Percentiles rank a stretch among this genome's conserved stretches.
Conservation (phyloP, 2,113 vertebrate species). For the Podilymbus podiceps region DNA sequence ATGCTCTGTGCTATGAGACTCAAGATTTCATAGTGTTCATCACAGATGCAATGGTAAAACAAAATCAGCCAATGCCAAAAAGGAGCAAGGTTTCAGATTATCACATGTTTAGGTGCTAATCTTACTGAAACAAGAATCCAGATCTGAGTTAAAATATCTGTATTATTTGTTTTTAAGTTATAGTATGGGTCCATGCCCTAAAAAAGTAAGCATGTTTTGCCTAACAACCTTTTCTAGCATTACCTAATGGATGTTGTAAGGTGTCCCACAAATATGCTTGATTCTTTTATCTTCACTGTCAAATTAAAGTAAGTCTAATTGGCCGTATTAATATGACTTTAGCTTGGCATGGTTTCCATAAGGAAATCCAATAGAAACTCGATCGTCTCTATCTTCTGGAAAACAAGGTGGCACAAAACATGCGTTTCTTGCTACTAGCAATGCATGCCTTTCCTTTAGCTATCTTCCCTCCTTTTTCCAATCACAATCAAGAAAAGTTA, state of each 20-base stretch:
- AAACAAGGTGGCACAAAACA: not conserved
- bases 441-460: not conserved
- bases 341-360: not conserved
- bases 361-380: not conserved
- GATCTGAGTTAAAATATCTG: not conserved
- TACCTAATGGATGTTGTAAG: not conserved
- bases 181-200: not conserved
- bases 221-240: not conserved
- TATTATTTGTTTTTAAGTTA: fast-evolving
- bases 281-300: not conserved
- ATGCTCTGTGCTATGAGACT: fast-evolving
- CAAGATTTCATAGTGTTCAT: not conserved
- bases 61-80: not conserved
- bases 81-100: not conserved
- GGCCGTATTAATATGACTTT: not conserved
- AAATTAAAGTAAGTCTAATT: not conserved
- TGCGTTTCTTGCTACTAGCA: not conserved
- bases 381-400: not conserved
- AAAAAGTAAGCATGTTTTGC: not conserved
- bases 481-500: not conserved
- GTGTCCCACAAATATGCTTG: not conserved
- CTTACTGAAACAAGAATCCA: not conserved
- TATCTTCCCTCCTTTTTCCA: not conserved
- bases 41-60: not conserved
- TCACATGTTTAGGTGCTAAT: not conserved